These are phyloP conservation scores for Enteromius paludinosus DNA, from an alignment of 2,797 vertebrate genomes.

Conservation along the genomic window DNA sequence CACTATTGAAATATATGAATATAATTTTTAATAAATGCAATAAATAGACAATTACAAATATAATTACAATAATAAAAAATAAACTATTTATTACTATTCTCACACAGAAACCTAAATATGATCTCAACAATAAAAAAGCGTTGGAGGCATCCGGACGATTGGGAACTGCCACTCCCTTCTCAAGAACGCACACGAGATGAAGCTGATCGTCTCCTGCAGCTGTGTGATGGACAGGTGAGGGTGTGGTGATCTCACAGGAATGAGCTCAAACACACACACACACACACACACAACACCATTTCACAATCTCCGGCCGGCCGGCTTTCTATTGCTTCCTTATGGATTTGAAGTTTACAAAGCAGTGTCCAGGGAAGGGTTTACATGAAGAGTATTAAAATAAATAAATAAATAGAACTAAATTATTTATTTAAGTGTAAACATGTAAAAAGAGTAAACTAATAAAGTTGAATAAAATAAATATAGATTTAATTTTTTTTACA, in stretches of 20 bases:
- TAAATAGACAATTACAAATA: too few relatives aligned
- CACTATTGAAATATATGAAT: too few relatives aligned
- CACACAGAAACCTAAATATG: too few relatives aligned
- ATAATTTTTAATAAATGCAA: too few relatives aligned
- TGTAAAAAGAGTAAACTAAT: background rate
- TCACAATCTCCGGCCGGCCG: slow-evolving; percentile 51
- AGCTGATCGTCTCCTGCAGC: background rate
- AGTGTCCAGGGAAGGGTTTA: background rate
- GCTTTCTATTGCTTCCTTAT: background rate
- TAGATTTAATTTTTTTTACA: background rate
- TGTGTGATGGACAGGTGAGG: slow-evolving; percentile 3
- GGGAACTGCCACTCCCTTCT: slow-evolving; percentile 14
- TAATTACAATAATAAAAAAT: too few relatives aligned
- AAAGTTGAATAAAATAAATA: background rate
- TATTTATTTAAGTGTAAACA: background rate
- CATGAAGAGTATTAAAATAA: background rate
- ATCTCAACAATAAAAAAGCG: background rate
- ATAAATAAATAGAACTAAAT: background rate
- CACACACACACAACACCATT: slow-evolving; percentile 40
- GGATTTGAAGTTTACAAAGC: background rate
- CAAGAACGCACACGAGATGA: slow-evolving; percentile 17
- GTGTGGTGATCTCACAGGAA: slow-evolving; percentile 57
- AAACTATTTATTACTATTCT: too few relatives aligned
- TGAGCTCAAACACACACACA: slow-evolving; percentile 41
- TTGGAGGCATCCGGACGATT: background rate